These are phyloP conservation scores for Leucoptera coffeella DNA, from an alignment of 2,888 invertebrate genomes.

Conservation along the genomic window DNA sequence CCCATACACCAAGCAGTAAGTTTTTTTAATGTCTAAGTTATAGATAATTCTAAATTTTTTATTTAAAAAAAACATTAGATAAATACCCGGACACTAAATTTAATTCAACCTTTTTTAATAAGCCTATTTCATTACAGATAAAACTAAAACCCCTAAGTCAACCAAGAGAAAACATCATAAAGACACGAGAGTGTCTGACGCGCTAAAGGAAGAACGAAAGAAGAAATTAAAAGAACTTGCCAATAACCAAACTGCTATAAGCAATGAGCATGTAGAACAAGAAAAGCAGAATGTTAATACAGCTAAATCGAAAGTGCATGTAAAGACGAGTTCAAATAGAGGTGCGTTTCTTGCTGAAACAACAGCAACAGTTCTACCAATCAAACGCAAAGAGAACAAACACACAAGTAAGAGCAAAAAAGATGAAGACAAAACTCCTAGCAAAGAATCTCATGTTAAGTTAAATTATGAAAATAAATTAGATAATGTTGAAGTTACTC, in stretches of 20 bases:
- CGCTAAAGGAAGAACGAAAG: slow-evolving; percentile 38
- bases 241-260: slow-evolving; percentile 14
- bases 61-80: no score
- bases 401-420: slow-evolving; percentile 5
- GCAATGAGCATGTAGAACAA: slow-evolving; percentile 10
- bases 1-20: no score
- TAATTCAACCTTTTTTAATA: no score
- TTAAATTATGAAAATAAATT: slow-evolving; percentile 1
- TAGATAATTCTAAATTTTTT: no score
- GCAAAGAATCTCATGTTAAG: not conserved
- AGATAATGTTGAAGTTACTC: not conserved
- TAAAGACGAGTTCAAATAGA: slow-evolving; percentile 48
- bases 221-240: slow-evolving; percentile 46
- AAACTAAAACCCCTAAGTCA: slow-evolving; percentile 11
- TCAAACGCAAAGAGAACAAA: not conserved
- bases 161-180: slow-evolving; percentile 14
- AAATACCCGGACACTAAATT: no score
- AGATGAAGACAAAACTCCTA: slow-evolving; percentile 1
- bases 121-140: slow-evolving; percentile 11
- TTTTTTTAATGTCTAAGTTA: no score
- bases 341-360: slow-evolving; percentile 46
- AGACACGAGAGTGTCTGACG: no score
- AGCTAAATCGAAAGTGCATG: slow-evolving; percentile 16
- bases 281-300: slow-evolving; percentile 2
- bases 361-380: slow-evolving; percentile 15